Evolutionary conservation across 2,797 vertebrate genomes (phyloP), one percentile per base, ranked within the genome.

Genomic region (Lagorchestes hirsutus): DNA sequence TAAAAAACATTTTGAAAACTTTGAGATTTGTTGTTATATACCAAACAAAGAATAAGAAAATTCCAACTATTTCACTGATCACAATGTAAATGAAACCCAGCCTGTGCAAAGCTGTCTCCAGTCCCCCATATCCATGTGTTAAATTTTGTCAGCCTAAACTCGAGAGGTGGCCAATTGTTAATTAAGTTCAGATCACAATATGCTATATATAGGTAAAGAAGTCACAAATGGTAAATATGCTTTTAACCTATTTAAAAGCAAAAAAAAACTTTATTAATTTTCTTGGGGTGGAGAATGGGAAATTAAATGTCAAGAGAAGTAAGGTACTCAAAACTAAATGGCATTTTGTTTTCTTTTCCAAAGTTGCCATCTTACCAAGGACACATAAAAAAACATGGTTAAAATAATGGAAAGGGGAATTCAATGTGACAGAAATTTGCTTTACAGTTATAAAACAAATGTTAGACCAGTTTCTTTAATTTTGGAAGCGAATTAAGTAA

Each of bases 1-100:
- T 5, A 24, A 74, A 91, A 6, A 18, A 97, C 93, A 34, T 9
- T 3, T 9, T 0, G n/a, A 16, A 96, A 40, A 95, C 90, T 96
- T 90, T 62, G 95, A n/a, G 94, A 55, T 95, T 95, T 93, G 92
- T 97, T 96, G 98, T 98, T 98, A 98, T 98, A 97, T 97, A 98
- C 98, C 98, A 98, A 98, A 98, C 98, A 74, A 91, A 96, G 56
- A 57, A 52, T 57, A 59, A 92, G 74, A 29, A 46, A 6, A 29
- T 55, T 29, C 74, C 74, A 87, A 27, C 74, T 50, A 31, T 54
- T 96, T 95, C 94, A 1, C 40, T 29, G 10, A 1, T 0, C 52
- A 90, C 97, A 55, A 67, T 16, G 29, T 87, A 40, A 96, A 96
- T 54, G 93, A 94, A 96, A 93, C 91, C 50, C 90, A 92, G 95